A percentile compares a stretch with the other conserved stretches of the same genome.
Conservation (phyloP, 1,140 invertebrate species). For the Trichogramma pretiosum region DNA sequence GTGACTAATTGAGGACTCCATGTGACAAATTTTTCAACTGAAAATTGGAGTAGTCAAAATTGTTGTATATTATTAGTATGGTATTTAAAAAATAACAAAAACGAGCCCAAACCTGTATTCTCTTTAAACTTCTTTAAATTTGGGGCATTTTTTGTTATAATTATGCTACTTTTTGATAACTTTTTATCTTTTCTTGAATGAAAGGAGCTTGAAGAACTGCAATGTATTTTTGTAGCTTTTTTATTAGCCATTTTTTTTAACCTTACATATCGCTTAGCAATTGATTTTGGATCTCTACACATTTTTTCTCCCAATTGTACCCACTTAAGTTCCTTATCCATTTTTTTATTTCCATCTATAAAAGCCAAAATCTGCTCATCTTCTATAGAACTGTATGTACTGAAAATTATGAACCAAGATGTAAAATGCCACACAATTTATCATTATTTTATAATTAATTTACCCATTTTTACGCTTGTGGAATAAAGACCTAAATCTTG, state of each 20-base stretch:
- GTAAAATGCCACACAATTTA: neutral
- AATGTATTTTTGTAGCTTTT: neutral
- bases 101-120: too few species aligned
- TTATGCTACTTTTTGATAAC: too few species aligned
- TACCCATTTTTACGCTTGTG: constrained; percentile 1
- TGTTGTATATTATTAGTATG: too few species aligned
- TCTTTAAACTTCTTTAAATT: neutral
- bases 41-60: constrained; percentile 5
- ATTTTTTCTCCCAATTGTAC: too few species aligned
- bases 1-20: constrained; percentile 20
- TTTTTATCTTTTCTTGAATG: neutral
- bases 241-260: neutral
- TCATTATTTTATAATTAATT: constrained; percentile 10
- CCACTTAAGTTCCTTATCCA: too few species aligned
- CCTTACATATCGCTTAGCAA: too few species aligned
- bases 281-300: too few species aligned
- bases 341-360: neutral
- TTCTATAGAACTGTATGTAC: constrained; percentile 21
- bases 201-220: neutral
- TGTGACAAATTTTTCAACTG: constrained; percentile 10
- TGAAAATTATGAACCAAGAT: constrained; percentile 1
- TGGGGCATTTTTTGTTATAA: neutral
- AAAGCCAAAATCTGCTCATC: constrained; percentile 26
- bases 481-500: constrained; percentile 30
- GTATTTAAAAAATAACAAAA: too few species aligned